Evolutionary conservation across 1,140 invertebrate species (phyloP).

Genomic region (Meloidogyne floridensis): DNA sequence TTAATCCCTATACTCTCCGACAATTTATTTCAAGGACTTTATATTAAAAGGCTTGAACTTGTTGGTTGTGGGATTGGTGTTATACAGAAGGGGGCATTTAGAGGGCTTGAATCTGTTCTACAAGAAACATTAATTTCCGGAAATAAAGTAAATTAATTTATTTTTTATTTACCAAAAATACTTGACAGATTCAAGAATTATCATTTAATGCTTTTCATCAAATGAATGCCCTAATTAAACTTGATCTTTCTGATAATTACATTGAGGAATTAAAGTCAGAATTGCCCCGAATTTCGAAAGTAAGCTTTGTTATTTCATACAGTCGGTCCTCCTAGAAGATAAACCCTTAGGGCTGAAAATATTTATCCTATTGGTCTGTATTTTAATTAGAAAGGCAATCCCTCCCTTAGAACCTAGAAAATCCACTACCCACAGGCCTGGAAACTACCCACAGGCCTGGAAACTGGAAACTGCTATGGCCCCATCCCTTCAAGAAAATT

Average conservation of each 20-base stretch:
- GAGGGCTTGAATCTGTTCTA: slow-evolving; percentile 55
- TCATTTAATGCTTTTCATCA: slow-evolving; percentile 35
- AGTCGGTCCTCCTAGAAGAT: too few relatives aligned
- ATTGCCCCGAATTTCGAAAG: slow-evolving; percentile 57
- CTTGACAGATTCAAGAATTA: slow-evolving; percentile 40
- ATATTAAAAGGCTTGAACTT: slow-evolving; percentile 61
- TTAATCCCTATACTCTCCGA: slow-evolving; percentile 37
- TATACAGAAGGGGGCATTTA: slow-evolving; percentile 54
- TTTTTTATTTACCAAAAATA: background rate
- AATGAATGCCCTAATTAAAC: slow-evolving; percentile 46
- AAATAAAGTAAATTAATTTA: slow-evolving; percentile 33
- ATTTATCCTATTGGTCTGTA: too few relatives aligned
- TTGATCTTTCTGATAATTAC: slow-evolving; percentile 61
- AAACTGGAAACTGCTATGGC: too few relatives aligned
- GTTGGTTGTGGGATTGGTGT: slow-evolving; percentile 49
- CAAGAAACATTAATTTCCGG: slow-evolving; percentile 53
- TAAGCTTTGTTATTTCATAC: slow-evolving; percentile 18
- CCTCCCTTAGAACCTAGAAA: too few relatives aligned
- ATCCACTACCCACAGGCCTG: too few relatives aligned
- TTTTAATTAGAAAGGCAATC: too few relatives aligned
- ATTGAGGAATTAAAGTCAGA: slow-evolving; percentile 55
- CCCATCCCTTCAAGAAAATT: too few relatives aligned
- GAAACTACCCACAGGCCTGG: too few relatives aligned
- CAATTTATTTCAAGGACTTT: slow-evolving; percentile 60
- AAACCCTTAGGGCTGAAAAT: too few relatives aligned